A percentile compares a stretch with the other conserved stretches of the same genome.
These are phyloP conservation scores for Cheilosia pagana DNA, from an alignment of 2,888 invertebrate genomes.

Conservation along the genomic window DNA sequence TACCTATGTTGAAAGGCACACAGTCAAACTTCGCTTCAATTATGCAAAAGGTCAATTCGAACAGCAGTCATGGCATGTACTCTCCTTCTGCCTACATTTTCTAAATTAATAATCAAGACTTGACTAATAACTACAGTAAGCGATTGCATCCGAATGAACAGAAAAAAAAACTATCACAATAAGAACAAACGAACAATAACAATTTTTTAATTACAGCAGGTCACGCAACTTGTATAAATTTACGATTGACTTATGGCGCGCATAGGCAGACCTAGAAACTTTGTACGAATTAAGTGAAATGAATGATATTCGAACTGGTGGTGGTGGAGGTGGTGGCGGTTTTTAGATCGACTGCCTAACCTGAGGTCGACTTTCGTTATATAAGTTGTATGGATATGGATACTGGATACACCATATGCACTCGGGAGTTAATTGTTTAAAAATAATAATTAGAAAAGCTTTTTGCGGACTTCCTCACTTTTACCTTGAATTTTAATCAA, in stretches of 20 bases:
- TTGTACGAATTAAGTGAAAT: constrained; percentile 14
- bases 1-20: constrained; percentile 4
- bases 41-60: constrained; percentile 58
- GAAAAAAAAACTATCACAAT: neutral
- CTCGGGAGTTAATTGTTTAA: constrained; percentile 16
- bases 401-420: neutral
- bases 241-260: constrained; percentile 38
- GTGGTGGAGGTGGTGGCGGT: constrained; percentile 1
- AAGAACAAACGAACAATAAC: constrained; percentile 19
- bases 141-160: constrained; percentile 22
- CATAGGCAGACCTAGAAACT: constrained; percentile 37
- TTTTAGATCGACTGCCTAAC: neutral
- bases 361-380: constrained; percentile 5
- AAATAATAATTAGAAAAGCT: too few species aligned
- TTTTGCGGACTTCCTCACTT: constrained; percentile 23
- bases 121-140: constrained; percentile 18
- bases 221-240: constrained; percentile 59
- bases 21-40: constrained; percentile 17
- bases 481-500: constrained; percentile 66
- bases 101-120: constrained; percentile 50
- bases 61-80: constrained; percentile 12
- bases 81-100: constrained; percentile 17
- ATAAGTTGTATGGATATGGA: neutral
- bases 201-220: constrained; percentile 61
- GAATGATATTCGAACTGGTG: neutral